Conservation (phyloP, 2,797 vertebrate species). For the Sylvia borin region DNA sequence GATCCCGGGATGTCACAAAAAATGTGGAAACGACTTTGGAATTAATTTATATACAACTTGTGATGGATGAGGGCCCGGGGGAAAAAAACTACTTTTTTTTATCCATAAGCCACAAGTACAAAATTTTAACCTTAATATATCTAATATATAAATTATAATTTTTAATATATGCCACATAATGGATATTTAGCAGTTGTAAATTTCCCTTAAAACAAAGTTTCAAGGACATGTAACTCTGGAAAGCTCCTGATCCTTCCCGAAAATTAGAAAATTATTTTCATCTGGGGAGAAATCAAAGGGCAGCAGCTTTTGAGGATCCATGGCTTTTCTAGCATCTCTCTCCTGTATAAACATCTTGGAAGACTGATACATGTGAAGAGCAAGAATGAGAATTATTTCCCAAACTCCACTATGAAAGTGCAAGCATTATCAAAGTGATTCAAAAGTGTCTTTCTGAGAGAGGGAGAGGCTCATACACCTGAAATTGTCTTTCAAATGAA, state of each 20-base stretch:
- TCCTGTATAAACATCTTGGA: neutral
- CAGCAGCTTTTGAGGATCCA: neutral
- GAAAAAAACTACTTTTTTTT: neutral
- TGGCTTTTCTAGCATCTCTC: neutral
- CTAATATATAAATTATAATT: neutral
- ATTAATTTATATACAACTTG: neutral
- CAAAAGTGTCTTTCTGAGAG: neutral
- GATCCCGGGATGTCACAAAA: neutral
- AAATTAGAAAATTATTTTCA: neutral
- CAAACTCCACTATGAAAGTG: neutral
- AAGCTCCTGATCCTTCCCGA: neutral
- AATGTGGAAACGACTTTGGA: neutral
- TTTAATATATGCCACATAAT: neutral
- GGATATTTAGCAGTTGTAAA: neutral
- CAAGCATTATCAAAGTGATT: neutral
- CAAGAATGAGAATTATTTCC: neutral
- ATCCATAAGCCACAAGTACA: neutral
- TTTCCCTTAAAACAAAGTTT: neutral
- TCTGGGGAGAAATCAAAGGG: neutral
- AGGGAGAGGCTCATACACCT: neutral
- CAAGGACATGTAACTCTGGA: neutral
- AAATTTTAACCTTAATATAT: neutral
- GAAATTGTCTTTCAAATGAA: neutral
- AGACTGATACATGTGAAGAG: neutral
- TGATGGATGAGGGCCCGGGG: fast-evolving